Percentiles rank a stretch among this genome's conserved stretches.
These are phyloP conservation scores for Calameuta pallipes DNA, from an alignment of 2,888 invertebrate species.

Conservation along the genomic window DNA sequence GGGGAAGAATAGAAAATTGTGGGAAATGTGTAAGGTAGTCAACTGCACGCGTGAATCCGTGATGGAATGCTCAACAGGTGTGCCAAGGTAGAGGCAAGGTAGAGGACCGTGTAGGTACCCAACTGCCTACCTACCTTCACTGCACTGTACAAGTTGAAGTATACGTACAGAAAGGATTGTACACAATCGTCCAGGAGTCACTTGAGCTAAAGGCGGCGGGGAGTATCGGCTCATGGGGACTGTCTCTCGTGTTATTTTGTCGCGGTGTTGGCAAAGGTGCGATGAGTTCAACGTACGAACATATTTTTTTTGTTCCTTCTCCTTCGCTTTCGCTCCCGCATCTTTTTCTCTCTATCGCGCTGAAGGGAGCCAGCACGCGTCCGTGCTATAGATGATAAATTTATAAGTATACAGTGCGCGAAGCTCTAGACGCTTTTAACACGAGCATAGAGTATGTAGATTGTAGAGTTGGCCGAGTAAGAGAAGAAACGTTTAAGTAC, in stretches of 20 bases:
- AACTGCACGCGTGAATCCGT: conserved; percentile 37
- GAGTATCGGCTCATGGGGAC: not conserved
- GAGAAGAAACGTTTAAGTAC: conserved; percentile 7
- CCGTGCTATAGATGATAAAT: too few relatives aligned
- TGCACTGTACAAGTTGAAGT: conserved; percentile 11
- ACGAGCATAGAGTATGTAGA: too few relatives aligned
- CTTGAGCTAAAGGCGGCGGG: too few relatives aligned
- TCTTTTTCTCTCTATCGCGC: too few relatives aligned
- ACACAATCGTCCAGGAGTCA: too few relatives aligned
- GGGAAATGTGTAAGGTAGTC: too few relatives aligned
- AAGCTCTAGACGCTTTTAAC: too few relatives aligned
- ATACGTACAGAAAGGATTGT: not conserved
- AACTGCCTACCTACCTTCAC: conserved; percentile 12
- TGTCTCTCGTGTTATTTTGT: conserved; percentile 8
- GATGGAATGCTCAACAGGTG: conserved; percentile 63
- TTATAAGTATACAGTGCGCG: too few relatives aligned
- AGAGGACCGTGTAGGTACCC: not conserved
- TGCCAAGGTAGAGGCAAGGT: conserved; percentile 39
- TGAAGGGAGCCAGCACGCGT: too few relatives aligned
- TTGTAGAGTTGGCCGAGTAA: too few relatives aligned
- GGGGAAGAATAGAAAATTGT: too few relatives aligned
- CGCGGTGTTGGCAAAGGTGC: conserved; percentile 1
- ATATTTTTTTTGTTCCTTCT: conserved; percentile 18
- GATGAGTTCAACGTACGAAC: conserved; percentile 23
- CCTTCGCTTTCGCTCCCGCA: not conserved